Base-by-base conservation (phyloP, 2,888 invertebrate species). In the Meandrusa payeni region DNA sequence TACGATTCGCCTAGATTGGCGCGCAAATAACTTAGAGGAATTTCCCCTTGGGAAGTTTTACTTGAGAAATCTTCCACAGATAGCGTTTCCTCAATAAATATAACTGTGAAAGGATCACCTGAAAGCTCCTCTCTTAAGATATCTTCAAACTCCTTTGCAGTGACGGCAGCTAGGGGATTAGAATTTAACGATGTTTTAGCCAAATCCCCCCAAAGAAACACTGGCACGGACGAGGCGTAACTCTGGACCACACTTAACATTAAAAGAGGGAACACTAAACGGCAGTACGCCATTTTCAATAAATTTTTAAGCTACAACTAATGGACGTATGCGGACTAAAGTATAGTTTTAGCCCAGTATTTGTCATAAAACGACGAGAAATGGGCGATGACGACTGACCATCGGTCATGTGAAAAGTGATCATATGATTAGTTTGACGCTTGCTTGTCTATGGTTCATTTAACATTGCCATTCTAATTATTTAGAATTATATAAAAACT, bases 61-160 rank as follows among this genome's bases (percentile, higher is more conserved):
- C 71, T 67, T 2, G 88, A 89, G 39, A 91, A 83, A 71, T 92
- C 91, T 62, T 91, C 91, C 1, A 88, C 77, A 7, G 91, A 91
- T 0, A 92, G 58, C 4, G 86, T 87, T 46, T 89, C 76, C 41
- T 88, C 90, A 17, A 83, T 63, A 55, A 90, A 90, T n/a, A 90
- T 71, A 6, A 89, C 76, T 0, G 88, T 72, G 27, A 89, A 75
- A 0, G 77, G 71, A 2, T 77, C 75, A 3, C 66, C 60, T 28
- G 67, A 61, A 2, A 88, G 54, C 53, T 78, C 80, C 22, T 78
- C 60, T 26, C 68, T 57, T 3, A 90, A 39, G 13, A 80, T 58
- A 7, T 46, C 53, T 13, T 66, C 62, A 52, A 90, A 89, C 39
- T 88, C 76, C 0, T 57, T 45, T 5, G 62, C 52, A 0, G 71